Conservation (phyloP, 2,888 invertebrate genomes). For the Eupsilia transversa region DNA sequence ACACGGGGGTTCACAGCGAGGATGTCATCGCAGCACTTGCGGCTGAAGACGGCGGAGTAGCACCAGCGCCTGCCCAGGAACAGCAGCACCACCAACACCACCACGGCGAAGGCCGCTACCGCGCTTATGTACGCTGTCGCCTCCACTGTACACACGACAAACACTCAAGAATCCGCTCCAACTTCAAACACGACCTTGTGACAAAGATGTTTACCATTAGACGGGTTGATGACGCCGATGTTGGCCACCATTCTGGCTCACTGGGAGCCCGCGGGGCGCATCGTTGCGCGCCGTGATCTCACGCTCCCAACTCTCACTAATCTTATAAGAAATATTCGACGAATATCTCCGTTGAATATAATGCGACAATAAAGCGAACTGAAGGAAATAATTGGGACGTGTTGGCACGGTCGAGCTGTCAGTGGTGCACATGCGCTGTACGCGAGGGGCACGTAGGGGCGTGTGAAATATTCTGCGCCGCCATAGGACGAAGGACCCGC, state of each 20-base stretch:
- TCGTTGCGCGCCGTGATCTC: slow-evolving; percentile 64
- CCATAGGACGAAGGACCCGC: slow-evolving; percentile 83
- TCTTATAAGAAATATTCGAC: slow-evolving; percentile 26
- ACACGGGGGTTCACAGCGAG: slow-evolving; percentile 85
- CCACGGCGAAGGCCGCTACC: slow-evolving; percentile 95
- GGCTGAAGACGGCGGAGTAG: slow-evolving; percentile 82
- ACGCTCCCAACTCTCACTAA: slow-evolving; percentile 40
- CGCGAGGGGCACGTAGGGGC: slow-evolving; percentile 84
- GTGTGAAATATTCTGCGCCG: slow-evolving; percentile 79
- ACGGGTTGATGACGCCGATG: slow-evolving; percentile 83
- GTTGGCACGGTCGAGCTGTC: slow-evolving; percentile 84
- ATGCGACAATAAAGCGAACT: slow-evolving; percentile 74
- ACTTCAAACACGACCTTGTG: slow-evolving; percentile 50
- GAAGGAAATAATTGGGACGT: slow-evolving; percentile 81
- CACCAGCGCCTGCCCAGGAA: slow-evolving; percentile 95
- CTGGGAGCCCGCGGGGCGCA: slow-evolving; percentile 69
- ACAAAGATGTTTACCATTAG: slow-evolving; percentile 84
- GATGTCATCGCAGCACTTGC: slow-evolving; percentile 86
- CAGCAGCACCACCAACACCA: slow-evolving; percentile 95
- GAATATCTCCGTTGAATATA: slow-evolving; percentile 61
- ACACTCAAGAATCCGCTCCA: slow-evolving; percentile 50
- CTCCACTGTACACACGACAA: slow-evolving; percentile 91
- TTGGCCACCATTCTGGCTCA: slow-evolving; percentile 86
- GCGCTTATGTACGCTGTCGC: slow-evolving; percentile 97
- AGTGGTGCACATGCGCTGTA: slow-evolving; percentile 83